A percentile compares a stretch with the other conserved stretches of the same genome.
Evolutionary conservation across 2,888 invertebrate species (phyloP).

Genomic region (Eudemis profundana): DNA sequence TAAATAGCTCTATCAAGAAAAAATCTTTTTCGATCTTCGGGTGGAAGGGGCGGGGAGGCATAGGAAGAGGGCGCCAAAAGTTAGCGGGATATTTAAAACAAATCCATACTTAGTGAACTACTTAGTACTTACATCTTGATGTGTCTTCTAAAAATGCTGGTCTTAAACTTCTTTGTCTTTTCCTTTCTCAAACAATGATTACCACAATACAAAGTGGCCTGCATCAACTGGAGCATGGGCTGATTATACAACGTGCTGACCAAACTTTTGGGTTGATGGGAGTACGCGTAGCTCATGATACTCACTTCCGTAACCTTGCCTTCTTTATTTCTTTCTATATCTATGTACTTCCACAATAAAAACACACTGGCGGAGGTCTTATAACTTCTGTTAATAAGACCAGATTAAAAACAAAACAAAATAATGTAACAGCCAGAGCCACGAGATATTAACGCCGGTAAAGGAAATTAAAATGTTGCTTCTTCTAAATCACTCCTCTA

Average conservation of each 20-base stretch:
- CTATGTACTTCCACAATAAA: constrained; percentile 42
- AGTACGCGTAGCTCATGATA: constrained; percentile 74
- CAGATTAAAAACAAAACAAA: constrained; percentile 52
- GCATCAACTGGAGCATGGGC: constrained; percentile 53
- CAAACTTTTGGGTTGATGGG: constrained; percentile 60
- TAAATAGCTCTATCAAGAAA: no score
- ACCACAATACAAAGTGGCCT: constrained; percentile 61
- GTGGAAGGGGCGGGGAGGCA: constrained; percentile 33
- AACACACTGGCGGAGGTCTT: constrained; percentile 59
- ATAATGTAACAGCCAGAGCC: constrained; percentile 44
- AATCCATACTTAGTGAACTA: neutral
- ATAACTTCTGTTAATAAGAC: constrained; percentile 65
- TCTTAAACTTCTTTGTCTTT: constrained; percentile 74
- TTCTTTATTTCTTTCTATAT: constrained; percentile 20
- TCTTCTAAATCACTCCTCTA: neutral
- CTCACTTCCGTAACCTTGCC: constrained; percentile 39
- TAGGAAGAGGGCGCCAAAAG: neutral
- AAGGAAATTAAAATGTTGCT: neutral
- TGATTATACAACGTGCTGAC: constrained; percentile 59
- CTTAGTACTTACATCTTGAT: constrained; percentile 73
- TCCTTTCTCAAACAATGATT: constrained; percentile 70
- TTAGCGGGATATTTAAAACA: constrained; percentile 18
- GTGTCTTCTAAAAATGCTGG: constrained; percentile 66
- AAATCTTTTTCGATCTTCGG: no score
- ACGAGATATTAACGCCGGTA: constrained; percentile 28